Conservation (phyloP, 1,140 invertebrate species). For the Macrotrachela quadricornifera region DNA sequence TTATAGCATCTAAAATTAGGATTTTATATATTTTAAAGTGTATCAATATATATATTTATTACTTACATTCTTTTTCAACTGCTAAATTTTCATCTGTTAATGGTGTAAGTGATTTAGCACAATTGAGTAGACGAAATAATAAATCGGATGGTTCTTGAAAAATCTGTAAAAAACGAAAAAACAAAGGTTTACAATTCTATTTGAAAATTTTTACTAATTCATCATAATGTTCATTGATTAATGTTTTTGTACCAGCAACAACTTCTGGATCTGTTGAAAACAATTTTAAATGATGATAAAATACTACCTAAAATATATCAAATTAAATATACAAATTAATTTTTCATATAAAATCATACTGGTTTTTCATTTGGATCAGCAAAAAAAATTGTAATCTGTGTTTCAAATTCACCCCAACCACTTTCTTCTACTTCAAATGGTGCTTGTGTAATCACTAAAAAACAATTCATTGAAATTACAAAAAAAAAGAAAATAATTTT, state of each 20-base stretch:
- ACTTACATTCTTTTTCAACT: neutral
- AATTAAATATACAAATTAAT: neutral
- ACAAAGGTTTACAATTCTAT: too few species aligned
- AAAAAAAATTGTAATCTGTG: slow-evolving; percentile 93
- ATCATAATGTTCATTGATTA: slow-evolving; percentile 7
- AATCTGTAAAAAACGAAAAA: too few species aligned
- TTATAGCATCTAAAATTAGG: neutral
- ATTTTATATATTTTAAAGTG: neutral
- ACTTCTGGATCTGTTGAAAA: slow-evolving; percentile 5
- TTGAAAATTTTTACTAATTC: neutral
- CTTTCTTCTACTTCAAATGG: slow-evolving; percentile 95
- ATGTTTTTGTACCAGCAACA: neutral
- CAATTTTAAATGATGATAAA: slow-evolving; percentile 8
- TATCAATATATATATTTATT: neutral
- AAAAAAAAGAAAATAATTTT: neutral
- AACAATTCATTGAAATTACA: slow-evolving; percentile 1
- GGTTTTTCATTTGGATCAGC: slow-evolving; percentile 43
- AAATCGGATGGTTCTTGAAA: slow-evolving; percentile 4
- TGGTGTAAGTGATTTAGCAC: neutral
- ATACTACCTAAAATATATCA: neutral
- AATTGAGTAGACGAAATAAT: neutral
- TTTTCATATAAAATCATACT: neutral
- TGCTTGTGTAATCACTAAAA: slow-evolving; percentile 56
- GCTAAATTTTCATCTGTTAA: neutral
- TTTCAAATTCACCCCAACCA: slow-evolving; percentile 98